Percentiles rank a stretch among this genome's conserved stretches.
These are phyloP conservation scores for Diarsia mendica DNA, from an alignment of 2,888 invertebrate genomes.

Conservation along the genomic window DNA sequence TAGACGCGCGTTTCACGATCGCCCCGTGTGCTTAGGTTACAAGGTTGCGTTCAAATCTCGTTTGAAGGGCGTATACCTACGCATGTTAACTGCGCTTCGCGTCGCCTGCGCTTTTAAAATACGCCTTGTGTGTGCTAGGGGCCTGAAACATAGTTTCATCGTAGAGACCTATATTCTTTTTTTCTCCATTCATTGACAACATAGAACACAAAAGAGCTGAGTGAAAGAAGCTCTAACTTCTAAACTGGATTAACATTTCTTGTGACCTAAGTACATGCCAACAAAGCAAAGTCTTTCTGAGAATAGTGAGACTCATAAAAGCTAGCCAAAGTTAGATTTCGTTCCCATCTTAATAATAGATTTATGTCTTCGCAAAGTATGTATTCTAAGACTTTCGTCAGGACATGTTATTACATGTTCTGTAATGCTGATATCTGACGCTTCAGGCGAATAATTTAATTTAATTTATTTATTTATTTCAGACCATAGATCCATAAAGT, in stretches of 20 bases:
- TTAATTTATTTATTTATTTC: too few species aligned
- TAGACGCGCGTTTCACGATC: too few species aligned
- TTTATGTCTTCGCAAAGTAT: conserved; percentile 29
- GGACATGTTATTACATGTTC: conserved; percentile 4
- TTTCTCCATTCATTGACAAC: background rate
- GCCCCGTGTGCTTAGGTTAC: too few species aligned
- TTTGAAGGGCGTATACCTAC: too few species aligned
- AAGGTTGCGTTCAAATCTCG: too few species aligned
- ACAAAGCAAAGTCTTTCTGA: conserved; percentile 26
- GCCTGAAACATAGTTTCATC: background rate
- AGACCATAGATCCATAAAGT: too few species aligned
- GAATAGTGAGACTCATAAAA: conserved; percentile 28
- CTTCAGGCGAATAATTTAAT: background rate
- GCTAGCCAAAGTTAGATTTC: conserved; percentile 25
- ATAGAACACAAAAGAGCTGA: conserved; percentile 11
- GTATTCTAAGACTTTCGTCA: background rate
- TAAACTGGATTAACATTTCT: conserved; percentile 41
- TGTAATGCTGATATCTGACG: background rate
- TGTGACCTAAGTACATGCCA: conserved; percentile 40
- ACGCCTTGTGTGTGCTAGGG: too few species aligned
- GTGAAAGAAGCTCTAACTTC: conserved; percentile 24
- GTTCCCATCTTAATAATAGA: conserved; percentile 27
- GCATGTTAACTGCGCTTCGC: too few species aligned
- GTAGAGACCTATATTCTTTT: background rate
- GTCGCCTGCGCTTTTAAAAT: too few species aligned